Conservation (phyloP, 1,140 invertebrate species). For the Dolichoris vasculosae region DNA sequence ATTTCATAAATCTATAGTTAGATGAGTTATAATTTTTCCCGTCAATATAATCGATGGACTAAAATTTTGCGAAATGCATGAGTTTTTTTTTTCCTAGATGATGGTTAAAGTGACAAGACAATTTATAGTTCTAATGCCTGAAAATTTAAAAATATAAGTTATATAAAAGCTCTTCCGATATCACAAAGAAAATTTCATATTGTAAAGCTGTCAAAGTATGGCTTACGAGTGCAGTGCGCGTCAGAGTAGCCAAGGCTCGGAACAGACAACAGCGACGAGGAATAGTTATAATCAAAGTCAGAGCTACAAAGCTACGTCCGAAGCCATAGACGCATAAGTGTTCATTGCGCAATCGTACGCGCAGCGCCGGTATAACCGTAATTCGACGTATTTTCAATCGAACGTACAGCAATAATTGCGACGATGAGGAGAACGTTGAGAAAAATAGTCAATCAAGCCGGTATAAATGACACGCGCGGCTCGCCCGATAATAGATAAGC, state of each 20-base stretch:
- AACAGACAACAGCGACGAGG: no score
- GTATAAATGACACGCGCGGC: background rate
- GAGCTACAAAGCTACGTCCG: background rate
- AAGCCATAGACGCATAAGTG: background rate
- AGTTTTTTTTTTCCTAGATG: background rate
- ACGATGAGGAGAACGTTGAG: background rate
- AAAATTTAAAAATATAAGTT: background rate
- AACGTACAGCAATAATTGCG: conserved; percentile 24
- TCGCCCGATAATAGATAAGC: conserved; percentile 27
- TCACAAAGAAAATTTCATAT: background rate
- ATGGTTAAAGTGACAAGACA: background rate
- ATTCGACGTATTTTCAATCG: conserved; percentile 35
- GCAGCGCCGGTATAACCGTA: background rate
- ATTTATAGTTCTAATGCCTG: background rate
- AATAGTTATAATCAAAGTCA: background rate
- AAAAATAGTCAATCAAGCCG: background rate
- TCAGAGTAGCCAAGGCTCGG: background rate
- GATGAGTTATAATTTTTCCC: background rate
- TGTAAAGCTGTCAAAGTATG: background rate
- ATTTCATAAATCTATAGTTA: background rate
- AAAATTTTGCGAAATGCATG: background rate
- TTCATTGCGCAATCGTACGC: background rate
- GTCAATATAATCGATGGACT: background rate
- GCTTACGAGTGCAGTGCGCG: background rate
- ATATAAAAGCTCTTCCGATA: background rate